Evolutionary conservation across 2,888 invertebrate species (phyloP).

Genomic region (Cerceris ruficornis): DNA sequence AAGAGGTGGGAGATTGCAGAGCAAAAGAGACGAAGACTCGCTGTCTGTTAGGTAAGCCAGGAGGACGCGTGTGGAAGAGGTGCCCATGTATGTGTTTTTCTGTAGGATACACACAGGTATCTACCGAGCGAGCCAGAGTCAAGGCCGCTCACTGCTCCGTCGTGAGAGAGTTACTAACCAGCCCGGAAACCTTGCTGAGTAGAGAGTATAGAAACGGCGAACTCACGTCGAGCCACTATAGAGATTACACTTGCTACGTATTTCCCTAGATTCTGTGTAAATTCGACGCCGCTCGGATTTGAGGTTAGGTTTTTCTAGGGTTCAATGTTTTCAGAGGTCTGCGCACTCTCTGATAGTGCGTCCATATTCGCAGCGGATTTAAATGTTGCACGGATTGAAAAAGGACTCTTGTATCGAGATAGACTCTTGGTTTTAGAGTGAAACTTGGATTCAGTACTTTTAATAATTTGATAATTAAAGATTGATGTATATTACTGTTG

Average conservation of each 20-base stretch:
- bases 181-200: slow-evolving; percentile 59
- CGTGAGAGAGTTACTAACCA: slow-evolving; percentile 73
- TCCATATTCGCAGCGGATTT: no score
- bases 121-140: slow-evolving; percentile 82
- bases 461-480: no score
- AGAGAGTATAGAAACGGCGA: slow-evolving; percentile 38
- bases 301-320: neutral
- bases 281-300: neutral
- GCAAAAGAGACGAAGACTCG: slow-evolving; percentile 42
- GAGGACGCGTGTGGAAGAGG: slow-evolving; percentile 49
- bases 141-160: slow-evolving; percentile 90
- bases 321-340: neutral
- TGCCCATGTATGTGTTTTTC: slow-evolving; percentile 37
- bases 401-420: no score
- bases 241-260: slow-evolving; percentile 16
- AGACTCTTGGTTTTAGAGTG: no score
- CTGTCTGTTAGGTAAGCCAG: slow-evolving; percentile 52
- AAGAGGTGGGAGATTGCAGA: slow-evolving; percentile 33
- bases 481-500: no score
- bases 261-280: slow-evolving; percentile 19
- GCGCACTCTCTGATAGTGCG: no score
- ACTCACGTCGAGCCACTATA: slow-evolving; percentile 23
- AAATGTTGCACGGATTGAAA: no score
- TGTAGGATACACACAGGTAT: slow-evolving; percentile 34
- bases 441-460: no score